Evolutionary conservation across 2,888 invertebrate species (phyloP).

Genomic region (Fragum fragum): DNA sequence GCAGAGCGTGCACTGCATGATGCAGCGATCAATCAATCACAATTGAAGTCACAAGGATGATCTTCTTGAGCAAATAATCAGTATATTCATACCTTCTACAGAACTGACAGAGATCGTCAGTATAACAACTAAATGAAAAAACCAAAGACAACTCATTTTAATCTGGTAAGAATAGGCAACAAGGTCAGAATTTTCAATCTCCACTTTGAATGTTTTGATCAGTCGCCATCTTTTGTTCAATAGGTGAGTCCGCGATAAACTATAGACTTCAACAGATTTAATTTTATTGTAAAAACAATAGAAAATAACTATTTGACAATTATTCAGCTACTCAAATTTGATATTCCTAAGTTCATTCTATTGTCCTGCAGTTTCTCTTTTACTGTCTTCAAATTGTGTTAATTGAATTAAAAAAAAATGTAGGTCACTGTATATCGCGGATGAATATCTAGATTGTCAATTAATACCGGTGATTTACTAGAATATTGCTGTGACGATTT

Average conservation of each 20-base stretch:
- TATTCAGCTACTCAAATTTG: too few species aligned
- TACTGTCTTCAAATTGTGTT: neutral
- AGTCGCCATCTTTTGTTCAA: slow-evolving; percentile 18
- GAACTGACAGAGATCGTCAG: neutral
- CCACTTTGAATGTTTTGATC: slow-evolving; percentile 26
- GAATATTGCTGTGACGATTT: neutral
- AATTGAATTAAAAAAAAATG: neutral
- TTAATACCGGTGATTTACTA: neutral
- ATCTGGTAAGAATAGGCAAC: too few species aligned
- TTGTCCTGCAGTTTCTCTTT: too few species aligned
- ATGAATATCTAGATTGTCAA: neutral
- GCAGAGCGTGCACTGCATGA: too few species aligned
- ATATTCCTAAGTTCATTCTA: too few species aligned
- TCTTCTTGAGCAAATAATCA: too few species aligned
- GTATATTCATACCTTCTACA: neutral
- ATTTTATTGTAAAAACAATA: too few species aligned
- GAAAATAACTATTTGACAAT: too few species aligned
- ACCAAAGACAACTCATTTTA: neutral
- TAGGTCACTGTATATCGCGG: neutral
- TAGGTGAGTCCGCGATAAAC: too few species aligned
- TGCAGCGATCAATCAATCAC: too few species aligned
- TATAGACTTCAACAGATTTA: too few species aligned
- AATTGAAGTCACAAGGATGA: too few species aligned
- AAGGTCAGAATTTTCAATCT: neutral
- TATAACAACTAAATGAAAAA: neutral